These are phyloP conservation scores for Leptinotarsa texana DNA, from an alignment of 1,140 invertebrate species.

Conservation along the genomic window DNA sequence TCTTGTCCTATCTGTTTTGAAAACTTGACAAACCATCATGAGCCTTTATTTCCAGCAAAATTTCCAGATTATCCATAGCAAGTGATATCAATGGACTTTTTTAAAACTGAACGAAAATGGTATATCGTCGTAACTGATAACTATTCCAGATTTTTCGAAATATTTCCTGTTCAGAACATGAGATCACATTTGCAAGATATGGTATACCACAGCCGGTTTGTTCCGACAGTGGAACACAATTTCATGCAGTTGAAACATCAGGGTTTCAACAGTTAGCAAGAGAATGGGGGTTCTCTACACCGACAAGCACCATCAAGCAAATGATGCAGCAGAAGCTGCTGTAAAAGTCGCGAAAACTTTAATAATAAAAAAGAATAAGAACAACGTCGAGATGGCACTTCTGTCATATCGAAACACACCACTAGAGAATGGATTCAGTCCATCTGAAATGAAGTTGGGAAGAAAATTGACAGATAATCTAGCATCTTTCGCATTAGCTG, in stretches of 20 bases:
- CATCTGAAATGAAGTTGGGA: not conserved
- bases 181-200: not conserved
- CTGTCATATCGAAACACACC: not conserved
- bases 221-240: not conserved
- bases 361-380: not conserved
- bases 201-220: constrained; percentile 1
- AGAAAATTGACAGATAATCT: not conserved
- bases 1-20: not conserved
- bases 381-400: not conserved
- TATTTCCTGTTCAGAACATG: not conserved
- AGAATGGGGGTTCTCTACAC: not conserved
- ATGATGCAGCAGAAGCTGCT: not conserved
- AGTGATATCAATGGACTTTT: not conserved
- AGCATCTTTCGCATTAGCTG: not conserved
- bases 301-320: not conserved
- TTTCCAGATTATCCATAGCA: not conserved
- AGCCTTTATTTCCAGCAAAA: not conserved
- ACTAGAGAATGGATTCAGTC: not conserved
- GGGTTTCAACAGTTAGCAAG: not conserved
- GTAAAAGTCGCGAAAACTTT: not conserved
- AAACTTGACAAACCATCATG: not conserved
- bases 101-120: not conserved
- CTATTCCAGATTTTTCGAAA: not conserved
- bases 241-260: not conserved
- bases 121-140: not conserved